Base-by-base conservation (phyloP, 2,888 invertebrate species). In the Ormyrus thymus region DNA sequence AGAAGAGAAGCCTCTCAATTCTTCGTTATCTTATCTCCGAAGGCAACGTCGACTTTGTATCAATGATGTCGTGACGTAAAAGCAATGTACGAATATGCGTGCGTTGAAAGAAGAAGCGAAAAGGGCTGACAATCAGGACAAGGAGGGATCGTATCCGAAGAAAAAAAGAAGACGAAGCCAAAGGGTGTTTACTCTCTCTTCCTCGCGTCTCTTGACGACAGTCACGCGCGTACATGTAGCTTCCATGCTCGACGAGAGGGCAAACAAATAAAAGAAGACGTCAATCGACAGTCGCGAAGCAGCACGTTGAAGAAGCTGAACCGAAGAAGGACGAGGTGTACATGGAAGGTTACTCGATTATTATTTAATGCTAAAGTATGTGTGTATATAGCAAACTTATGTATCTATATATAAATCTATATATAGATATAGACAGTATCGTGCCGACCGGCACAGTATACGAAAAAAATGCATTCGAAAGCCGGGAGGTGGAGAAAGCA, bases 111-210 rank as follows among this genome's bases (percentile, higher is more conserved):
- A 65, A 65, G 64, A 58, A 64, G 69, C 45, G 29, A 62, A 55
- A 69, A 71, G 71, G 29, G 80, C 78, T 75, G 78, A 80, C 78
- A 77, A 81, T 79, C 76, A 80, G 51, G 58, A 75, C 78, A 78
- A 80, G 75, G 79, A 80, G 72, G 68, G 53, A 61, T 76, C 65
- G 64, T 74, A 76, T 59, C 56, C n/a, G 74, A 69, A 75, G 7
- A 77, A 62, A 75, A 72, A 55, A 65, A 56, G 68, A 76, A 55
- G 58, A 81, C 51, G 55, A 80, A 79, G 66, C 77, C 68, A 74
- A 78, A 70, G 68, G 68, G 51, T 71, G 11, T 59, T 70, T 55
- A 74, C 56, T 77, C 48, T 70, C 74, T 65, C 46, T 76, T 74
- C 59, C 77, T 62, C 66, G 66, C 58, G 70, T 68, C 66, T 46